These are phyloP conservation scores for Mimas tiliae DNA, from an alignment of 2,888 invertebrate genomes.

Conservation along the genomic window DNA sequence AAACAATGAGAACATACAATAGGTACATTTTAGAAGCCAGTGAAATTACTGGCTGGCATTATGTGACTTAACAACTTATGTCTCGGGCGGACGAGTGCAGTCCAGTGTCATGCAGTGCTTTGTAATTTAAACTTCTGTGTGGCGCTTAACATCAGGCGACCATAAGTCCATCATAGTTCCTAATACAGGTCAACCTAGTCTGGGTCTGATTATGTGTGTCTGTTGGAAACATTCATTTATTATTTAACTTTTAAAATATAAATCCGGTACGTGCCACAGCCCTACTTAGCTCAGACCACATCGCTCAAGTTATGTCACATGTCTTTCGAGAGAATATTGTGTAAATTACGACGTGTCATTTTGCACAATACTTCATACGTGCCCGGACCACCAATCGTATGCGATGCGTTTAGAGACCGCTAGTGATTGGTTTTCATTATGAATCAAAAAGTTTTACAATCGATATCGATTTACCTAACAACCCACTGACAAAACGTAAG, in stretches of 20 bases:
- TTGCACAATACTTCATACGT: conserved; percentile 48
- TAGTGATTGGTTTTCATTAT: conserved; percentile 32
- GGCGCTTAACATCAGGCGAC: too few species aligned
- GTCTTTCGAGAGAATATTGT: conserved; percentile 39
- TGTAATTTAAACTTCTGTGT: too few species aligned
- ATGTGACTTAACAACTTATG: too few species aligned
- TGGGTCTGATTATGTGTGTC: too few species aligned
- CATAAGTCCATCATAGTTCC: too few species aligned
- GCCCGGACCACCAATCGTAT: conserved; percentile 42
- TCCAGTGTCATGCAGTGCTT: too few species aligned
- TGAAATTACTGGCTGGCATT: too few species aligned
- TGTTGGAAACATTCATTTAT: too few species aligned
- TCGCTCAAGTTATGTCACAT: conserved; percentile 43
- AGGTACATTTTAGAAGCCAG: too few species aligned
- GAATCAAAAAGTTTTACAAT: conserved; percentile 3
- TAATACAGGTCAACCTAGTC: too few species aligned
- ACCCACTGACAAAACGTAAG: background rate
- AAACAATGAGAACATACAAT: too few species aligned
- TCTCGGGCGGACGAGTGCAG: too few species aligned
- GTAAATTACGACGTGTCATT: conserved; percentile 47
- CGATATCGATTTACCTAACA: conserved; percentile 22
- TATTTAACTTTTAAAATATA: background rate
- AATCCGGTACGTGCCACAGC: background rate
- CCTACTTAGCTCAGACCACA: conserved; percentile 18
- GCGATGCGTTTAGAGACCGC: conserved; percentile 35